Percentiles rank a stretch among this genome's conserved stretches.
phyloP scores from a whole-genome alignment of 2,888 invertebrate genomes.

The Adelognathus sp. region DNA sequence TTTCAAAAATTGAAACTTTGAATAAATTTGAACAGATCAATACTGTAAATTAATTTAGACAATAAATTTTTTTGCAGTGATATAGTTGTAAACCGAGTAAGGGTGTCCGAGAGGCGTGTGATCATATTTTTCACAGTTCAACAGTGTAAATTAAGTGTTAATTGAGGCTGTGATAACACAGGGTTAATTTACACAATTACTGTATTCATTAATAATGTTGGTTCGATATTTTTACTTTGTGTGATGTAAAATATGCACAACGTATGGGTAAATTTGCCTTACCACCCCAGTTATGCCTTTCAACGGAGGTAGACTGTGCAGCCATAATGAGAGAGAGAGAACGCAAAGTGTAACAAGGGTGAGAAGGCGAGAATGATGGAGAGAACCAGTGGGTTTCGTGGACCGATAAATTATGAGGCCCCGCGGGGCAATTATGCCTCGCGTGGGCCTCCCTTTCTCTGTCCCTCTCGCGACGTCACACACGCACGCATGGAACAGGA shows the following conservation, averaged over 20 bases:
- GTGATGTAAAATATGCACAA: not conserved
- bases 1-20: too few species aligned
- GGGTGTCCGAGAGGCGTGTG: not conserved
- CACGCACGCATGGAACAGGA: constrained; percentile 37
- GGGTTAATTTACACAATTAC: too few species aligned
- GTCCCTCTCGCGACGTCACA: constrained; percentile 29
- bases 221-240: not conserved
- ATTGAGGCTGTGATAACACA: not conserved
- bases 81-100: too few species aligned
- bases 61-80: too few species aligned
- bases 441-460: too few species aligned
- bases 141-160: not conserved
- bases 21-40: too few species aligned
- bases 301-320: not conserved
- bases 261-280: not conserved
- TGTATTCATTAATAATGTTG: not conserved
- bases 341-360: not conserved
- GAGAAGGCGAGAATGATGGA: not conserved
- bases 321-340: not conserved
- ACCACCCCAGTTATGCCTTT: not conserved
- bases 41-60: too few species aligned
- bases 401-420: constrained; percentile 60
- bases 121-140: not conserved
- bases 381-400: constrained; percentile 40
- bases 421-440: constrained; percentile 58